Conservation (phyloP, 2,888 invertebrate genomes). For the Nezara viridula region DNA sequence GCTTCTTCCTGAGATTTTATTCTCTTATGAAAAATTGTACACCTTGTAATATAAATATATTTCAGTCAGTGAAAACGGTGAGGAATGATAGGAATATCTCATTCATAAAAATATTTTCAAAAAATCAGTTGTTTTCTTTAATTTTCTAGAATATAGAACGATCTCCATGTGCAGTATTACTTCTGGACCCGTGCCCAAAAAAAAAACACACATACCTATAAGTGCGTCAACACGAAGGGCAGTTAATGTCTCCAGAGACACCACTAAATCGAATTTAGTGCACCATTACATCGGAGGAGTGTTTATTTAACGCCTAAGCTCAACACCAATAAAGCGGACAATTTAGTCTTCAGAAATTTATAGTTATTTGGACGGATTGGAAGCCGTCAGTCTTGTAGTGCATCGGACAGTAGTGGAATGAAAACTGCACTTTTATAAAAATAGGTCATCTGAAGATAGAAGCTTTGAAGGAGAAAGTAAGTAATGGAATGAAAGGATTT, state of each 20-base stretch:
- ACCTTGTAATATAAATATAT: too few relatives aligned
- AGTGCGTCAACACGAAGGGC: neutral
- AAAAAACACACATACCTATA: neutral
- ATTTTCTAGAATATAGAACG: too few relatives aligned
- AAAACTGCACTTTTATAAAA: neutral
- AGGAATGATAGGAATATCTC: too few relatives aligned
- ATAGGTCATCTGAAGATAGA: neutral
- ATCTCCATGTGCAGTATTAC: neutral
- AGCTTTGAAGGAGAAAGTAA: neutral
- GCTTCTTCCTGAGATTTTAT: too few relatives aligned
- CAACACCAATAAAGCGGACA: neutral
- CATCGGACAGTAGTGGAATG: neutral
- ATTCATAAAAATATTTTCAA: too few relatives aligned
- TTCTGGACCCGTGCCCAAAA: neutral
- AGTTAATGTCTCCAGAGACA: neutral
- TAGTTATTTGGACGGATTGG: neutral
- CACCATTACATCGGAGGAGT: neutral
- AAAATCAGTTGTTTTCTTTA: too few relatives aligned
- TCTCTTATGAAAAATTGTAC: too few relatives aligned
- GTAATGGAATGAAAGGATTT: neutral
- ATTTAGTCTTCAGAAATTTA: neutral
- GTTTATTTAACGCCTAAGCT: neutral
- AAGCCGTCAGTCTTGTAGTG: neutral
- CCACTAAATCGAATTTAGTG: neutral
- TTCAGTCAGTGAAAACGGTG: too few relatives aligned